These are phyloP conservation scores for Rhynchomys soricoides DNA, from an alignment of 2,113 vertebrate genomes.

Conservation along the genomic window DNA sequence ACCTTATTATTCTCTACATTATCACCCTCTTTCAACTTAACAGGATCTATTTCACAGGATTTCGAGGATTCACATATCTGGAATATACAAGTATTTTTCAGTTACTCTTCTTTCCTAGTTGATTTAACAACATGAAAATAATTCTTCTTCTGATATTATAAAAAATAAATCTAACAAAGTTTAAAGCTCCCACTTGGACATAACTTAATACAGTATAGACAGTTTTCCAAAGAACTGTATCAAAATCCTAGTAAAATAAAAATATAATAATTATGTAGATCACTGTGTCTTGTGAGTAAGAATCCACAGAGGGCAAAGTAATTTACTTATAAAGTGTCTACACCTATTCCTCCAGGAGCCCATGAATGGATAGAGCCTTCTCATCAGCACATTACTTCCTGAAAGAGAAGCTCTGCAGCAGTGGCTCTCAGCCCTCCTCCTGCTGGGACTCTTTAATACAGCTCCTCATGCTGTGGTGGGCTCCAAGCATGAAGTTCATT, in stretches of 20 bases:
- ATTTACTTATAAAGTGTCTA: neutral
- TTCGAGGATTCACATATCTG: slow-evolving; percentile 97
- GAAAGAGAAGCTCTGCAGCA: neutral
- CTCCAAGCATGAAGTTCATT: neutral
- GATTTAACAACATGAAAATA: slow-evolving; percentile 40
- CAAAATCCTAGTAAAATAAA: slow-evolving; percentile 27
- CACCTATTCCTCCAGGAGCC: slow-evolving; percentile 3
- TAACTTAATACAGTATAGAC: neutral
- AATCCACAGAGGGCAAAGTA: neutral
- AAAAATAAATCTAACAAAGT: slow-evolving; percentile 50
- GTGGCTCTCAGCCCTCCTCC: neutral
- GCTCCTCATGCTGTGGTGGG: neutral
- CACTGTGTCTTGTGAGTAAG: slow-evolving; percentile 27
- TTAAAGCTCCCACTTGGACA: neutral
- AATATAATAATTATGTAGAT: slow-evolving; percentile 4
- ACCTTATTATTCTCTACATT: slow-evolving; percentile 97
- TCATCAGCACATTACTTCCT: neutral
- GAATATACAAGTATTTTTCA: slow-evolving; percentile 74
- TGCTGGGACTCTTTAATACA: too few species aligned
- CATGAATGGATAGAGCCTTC: neutral
- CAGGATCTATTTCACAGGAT: slow-evolving; percentile 97
- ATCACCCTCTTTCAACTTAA: slow-evolving; percentile 96
- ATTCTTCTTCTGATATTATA: slow-evolving; percentile 28
- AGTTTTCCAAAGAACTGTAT: slow-evolving; percentile 13
- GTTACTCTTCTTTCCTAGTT: slow-evolving; percentile 50